Evolutionary conservation across 2,797 vertebrate species (phyloP).

Genomic region (Pristis pectinata): DNA sequence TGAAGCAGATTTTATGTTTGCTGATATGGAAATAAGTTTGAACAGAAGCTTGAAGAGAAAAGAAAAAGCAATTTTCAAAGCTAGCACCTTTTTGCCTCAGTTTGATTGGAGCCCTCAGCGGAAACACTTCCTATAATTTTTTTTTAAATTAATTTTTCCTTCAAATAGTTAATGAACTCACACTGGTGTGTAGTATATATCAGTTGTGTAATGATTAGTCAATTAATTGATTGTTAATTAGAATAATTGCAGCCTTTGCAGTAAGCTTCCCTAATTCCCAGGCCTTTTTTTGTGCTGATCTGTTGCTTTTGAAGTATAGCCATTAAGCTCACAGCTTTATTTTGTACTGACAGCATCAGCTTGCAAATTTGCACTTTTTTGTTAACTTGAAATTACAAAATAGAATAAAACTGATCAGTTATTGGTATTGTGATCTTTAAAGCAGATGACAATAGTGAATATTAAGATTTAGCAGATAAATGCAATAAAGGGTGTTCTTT

Average conservation of each 20-base stretch:
- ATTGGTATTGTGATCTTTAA: background rate
- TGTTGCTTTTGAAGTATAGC: background rate
- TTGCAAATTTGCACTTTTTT: background rate
- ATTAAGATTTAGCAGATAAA: background rate
- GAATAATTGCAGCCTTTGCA: slow-evolving; percentile 34
- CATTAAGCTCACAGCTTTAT: background rate
- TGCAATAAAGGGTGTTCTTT: background rate
- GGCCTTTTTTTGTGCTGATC: slow-evolving; percentile 12
- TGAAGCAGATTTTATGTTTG: no score
- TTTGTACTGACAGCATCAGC: background rate
- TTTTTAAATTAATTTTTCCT: background rate
- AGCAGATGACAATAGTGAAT: background rate
- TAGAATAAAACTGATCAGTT: background rate
- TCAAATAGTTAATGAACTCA: background rate
- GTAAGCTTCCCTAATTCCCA: slow-evolving; percentile 34
- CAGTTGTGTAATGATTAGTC: slow-evolving; percentile 26
- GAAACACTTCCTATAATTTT: background rate
- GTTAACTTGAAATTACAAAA: background rate
- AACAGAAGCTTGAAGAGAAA: no score
- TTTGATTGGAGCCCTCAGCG: no score
- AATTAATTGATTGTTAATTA: slow-evolving; percentile 37
- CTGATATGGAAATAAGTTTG: no score
- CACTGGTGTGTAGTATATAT: background rate
- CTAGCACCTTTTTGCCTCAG: no score
- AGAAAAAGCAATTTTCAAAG: no score